Percentiles rank a stretch among this genome's conserved stretches.
These are phyloP conservation scores for Sylvilagus bachmani DNA, from an alignment of 2,113 vertebrate genomes.

Conservation along the genomic window DNA sequence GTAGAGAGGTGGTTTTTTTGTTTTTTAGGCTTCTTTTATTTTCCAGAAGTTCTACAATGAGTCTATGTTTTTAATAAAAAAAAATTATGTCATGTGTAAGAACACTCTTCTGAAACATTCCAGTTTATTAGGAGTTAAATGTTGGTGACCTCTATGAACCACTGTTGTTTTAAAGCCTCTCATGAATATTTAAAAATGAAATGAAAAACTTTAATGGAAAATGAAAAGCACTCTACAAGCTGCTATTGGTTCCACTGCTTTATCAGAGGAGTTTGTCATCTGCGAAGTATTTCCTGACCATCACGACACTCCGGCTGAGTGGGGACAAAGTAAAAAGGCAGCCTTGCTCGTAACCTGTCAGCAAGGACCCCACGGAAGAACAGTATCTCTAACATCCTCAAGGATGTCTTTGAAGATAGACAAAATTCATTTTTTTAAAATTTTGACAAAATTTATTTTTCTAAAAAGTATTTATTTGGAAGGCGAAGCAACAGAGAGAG, in stretches of 20 bases:
- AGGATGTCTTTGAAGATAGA: background rate
- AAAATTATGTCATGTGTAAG: background rate
- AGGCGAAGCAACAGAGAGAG: no score
- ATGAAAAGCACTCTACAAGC: constrained; percentile 38
- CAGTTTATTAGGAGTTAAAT: constrained; percentile 48
- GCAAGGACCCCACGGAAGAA: background rate
- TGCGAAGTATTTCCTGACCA: background rate
- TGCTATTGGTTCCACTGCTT: background rate
- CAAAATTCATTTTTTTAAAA: no score
- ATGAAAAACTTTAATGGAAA: constrained; percentile 63
- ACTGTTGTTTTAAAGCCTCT: constrained; percentile 64
- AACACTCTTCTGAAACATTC: constrained; percentile 2
- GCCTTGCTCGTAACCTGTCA: background rate
- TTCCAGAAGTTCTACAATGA: constrained; percentile 45
- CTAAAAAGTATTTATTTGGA: no score
- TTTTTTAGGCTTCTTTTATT: constrained; percentile 30
- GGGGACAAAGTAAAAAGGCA: background rate
- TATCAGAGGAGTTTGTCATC: constrained; percentile 33
- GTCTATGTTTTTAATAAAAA: background rate
- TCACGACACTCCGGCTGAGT: background rate
- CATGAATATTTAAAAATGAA: constrained; percentile 73
- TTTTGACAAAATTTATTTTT: no score
- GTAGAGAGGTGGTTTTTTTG: background rate
- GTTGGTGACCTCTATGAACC: constrained; percentile 43
- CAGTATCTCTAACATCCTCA: background rate